A percentile compares a stretch with the other conserved stretches of the same genome.
Evolutionary conservation across 2,888 invertebrate genomes (phyloP).

Genomic region (Cryptus armator): DNA sequence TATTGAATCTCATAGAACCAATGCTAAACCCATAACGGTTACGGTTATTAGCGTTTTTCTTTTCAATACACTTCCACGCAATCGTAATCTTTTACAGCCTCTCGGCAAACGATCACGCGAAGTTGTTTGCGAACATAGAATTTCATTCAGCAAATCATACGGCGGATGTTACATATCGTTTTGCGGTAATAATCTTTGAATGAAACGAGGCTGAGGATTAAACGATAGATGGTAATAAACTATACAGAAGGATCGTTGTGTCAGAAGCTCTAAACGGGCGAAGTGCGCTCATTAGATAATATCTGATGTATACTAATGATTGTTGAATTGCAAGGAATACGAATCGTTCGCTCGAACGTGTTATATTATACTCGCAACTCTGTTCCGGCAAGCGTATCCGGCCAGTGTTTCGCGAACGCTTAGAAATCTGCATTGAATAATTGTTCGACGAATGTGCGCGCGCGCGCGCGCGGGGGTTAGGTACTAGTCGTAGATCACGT

Average conservation of each 20-base stretch:
- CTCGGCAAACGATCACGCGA: slow-evolving; percentile 23
- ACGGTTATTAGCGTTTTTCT: not conserved
- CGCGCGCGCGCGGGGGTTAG: not conserved
- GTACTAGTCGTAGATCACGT: slow-evolving; percentile 8
- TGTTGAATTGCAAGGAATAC: slow-evolving; percentile 12
- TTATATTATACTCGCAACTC: not conserved
- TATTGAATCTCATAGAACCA: not conserved
- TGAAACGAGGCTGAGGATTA: slow-evolving; percentile 35
- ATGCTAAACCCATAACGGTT: not conserved
- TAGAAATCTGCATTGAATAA: slow-evolving; percentile 43
- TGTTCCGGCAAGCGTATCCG: slow-evolving; percentile 33
- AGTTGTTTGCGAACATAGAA: slow-evolving; percentile 43
- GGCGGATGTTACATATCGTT: slow-evolving; percentile 47
- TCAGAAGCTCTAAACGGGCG: slow-evolving; percentile 45
- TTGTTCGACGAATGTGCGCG: slow-evolving; percentile 32
- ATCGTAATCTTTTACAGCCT: not conserved
- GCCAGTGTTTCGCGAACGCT: slow-evolving; percentile 5
- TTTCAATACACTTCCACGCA: not conserved
- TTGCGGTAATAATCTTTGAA: slow-evolving; percentile 61
- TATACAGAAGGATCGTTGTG: slow-evolving; percentile 65
- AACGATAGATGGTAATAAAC: slow-evolving; percentile 53
- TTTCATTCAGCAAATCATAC: slow-evolving; percentile 59
- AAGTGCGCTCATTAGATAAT: slow-evolving; percentile 54
- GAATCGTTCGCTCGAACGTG: slow-evolving; percentile 8
- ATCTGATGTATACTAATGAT: slow-evolving; percentile 32